Conservation (phyloP, 2,888 invertebrate genomes). For the Clunio marinus region DNA sequence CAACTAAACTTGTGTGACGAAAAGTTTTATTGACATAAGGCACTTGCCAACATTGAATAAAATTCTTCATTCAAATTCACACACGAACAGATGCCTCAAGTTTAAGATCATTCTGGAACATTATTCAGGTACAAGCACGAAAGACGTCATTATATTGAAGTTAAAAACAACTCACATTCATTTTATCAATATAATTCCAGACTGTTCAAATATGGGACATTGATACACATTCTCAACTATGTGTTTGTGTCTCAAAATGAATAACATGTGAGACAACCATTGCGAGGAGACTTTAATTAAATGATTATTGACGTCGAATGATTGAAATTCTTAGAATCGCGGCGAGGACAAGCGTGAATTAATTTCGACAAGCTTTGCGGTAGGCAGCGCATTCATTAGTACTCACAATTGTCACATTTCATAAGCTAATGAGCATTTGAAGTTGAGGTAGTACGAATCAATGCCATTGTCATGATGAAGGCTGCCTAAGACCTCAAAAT, state of each 20-base stretch:
- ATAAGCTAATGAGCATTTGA: slow-evolving; percentile 15
- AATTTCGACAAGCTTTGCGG: slow-evolving; percentile 8
- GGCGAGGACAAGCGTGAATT: slow-evolving; percentile 11
- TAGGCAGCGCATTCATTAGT: slow-evolving; percentile 10
- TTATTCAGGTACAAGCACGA: too few species aligned
- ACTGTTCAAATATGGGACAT: neutral
- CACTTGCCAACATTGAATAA: too few species aligned
- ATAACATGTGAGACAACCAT: neutral
- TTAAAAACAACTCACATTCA: too few species aligned
- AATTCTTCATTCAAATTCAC: too few species aligned
- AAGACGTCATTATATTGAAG: too few species aligned
- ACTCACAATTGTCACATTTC: slow-evolving; percentile 29
- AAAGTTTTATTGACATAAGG: neutral
- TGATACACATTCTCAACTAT: too few species aligned
- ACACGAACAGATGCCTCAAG: too few species aligned
- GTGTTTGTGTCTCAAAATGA: too few species aligned
- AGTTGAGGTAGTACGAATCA: neutral
- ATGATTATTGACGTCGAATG: slow-evolving; percentile 2
- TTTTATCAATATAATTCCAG: neutral
- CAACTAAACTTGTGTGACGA: neutral
- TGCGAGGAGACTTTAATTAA: slow-evolving; percentile 22
- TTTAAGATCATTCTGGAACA: too few species aligned
- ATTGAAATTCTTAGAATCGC: slow-evolving; percentile 18
- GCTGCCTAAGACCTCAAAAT: too few species aligned
- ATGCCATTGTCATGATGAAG: neutral